Base-by-base conservation (phyloP, 1,140 invertebrate species). In the Berghia stephanieae region DNA sequence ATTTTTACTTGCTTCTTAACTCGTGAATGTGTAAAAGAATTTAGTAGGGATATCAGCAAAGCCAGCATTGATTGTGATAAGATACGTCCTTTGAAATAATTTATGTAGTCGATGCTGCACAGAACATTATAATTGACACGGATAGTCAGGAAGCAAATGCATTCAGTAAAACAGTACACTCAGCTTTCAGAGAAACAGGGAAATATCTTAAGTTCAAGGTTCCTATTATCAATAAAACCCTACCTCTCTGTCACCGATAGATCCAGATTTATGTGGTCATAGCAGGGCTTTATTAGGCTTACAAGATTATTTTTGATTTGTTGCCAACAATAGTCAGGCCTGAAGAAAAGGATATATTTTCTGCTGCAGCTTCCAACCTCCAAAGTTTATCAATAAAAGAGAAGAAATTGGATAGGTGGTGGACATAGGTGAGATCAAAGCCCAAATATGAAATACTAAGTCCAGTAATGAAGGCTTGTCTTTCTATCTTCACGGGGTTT, bases 21-120 rank as follows among this genome's bases (percentile, higher is more conserved):
- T 63, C 57, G 34, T 31, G 57, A 63, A 27, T n/a, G n/a, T 63
- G 57, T 63, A 8, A 63, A 63, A n/a, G n/a, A n/a, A n/a, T n/a
- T n/a, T 31, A 63, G 57, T 31, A 24, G 10, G 8, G 8, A 27
- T 31, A 63, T 16, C 8, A 10, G 18, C 13, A 63, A 10, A 27
- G 57, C 34, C 57, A 63, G 34, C 27, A 8, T 31, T 8, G 10
- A 27, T 8, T 31, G 8, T 63, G 10, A 10, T 10, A 63, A 63
- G 18, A 27, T 63, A 10, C 57, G 34, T 31, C 10, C 57, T 8
- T 63, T 63, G 57, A 63, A 16, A 63, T 16, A 27, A 27, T 63
- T 8, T 63, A 16, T 63, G 57, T 63, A 24, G 57, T 16, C 10
- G 57, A 63, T 16, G 10, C 10, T 63, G 57, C 57, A 10, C 18